phyloP scores from a whole-genome alignment of 2,113 vertebrate species.

The Cnemophilus loriae region DNA sequence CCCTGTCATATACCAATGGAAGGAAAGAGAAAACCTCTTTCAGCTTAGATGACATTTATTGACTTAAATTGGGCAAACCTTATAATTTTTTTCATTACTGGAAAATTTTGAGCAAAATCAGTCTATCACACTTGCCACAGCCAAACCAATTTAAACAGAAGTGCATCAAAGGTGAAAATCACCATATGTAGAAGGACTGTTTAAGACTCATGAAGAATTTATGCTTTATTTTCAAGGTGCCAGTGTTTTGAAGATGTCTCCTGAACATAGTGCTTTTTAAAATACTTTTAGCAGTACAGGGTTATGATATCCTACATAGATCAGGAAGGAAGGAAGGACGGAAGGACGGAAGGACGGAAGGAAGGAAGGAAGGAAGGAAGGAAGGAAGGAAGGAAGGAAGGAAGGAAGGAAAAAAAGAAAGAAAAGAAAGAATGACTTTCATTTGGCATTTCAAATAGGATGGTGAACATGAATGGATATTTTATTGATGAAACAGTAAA shows the following conservation, averaged over 20 bases:
- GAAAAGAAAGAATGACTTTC: neutral
- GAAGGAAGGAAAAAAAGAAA: neutral
- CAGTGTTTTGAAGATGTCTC: neutral
- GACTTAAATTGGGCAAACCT: neutral
- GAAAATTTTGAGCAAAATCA: neutral
- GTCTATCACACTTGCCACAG: neutral
- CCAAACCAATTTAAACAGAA: neutral
- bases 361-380: too few species aligned
- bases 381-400: too few species aligned
- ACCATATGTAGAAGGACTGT: neutral
- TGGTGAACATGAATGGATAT: neutral
- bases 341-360: too few species aligned
- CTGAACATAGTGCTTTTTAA: accelerated
- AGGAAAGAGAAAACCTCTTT: neutral
- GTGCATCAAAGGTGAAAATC: neutral
- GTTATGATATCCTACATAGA: neutral
- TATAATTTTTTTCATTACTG: neutral
- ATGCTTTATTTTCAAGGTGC: neutral
- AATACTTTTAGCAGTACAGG: neutral
- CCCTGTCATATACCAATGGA: neutral
- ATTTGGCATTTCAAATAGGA: neutral
- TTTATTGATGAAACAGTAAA: neutral
- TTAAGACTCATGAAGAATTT: neutral
- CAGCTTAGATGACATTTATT: neutral
- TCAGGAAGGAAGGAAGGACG: too few species aligned